Conservation (phyloP, 1,140 invertebrate species). For the Zaprionus tsacasi region DNA sequence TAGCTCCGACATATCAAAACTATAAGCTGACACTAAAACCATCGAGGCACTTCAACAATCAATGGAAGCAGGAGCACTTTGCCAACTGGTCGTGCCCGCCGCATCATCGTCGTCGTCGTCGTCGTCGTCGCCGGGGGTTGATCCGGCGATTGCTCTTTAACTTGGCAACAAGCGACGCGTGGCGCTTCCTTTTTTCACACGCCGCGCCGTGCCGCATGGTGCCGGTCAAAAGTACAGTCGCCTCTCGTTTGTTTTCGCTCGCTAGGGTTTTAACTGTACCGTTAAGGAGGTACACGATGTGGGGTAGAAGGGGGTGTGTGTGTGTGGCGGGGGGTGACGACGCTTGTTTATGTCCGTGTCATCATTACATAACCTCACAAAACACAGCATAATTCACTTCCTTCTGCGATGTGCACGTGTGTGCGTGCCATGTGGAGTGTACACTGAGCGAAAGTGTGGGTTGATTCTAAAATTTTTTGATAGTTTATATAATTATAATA, state of each 20-base stretch:
- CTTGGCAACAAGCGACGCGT: conserved; percentile 72
- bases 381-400: conserved; percentile 77
- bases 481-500: not conserved
- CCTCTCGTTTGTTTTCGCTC: not conserved
- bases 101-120: not conserved
- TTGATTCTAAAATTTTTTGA: not conserved
- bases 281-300: not conserved
- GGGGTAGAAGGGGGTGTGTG: too few relatives aligned
- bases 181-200: conserved; percentile 72
- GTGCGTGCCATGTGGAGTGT: conserved; percentile 19
- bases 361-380: conserved; percentile 76
- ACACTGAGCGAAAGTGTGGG: not conserved
- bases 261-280: conserved; percentile 52
- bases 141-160: conserved; percentile 65
- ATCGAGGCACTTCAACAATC: conserved; percentile 68
- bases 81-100: not conserved
- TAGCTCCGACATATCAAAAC: conserved; percentile 67
- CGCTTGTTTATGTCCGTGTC: conserved; percentile 44
- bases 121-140: conserved; percentile 41
- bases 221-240: conserved; percentile 63
- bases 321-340: not conserved
- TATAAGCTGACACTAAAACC: conserved; percentile 81
- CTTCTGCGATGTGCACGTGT: conserved; percentile 56
- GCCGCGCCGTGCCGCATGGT: conserved; percentile 11
- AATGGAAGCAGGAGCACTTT: conserved; percentile 16